Base-by-base conservation (phyloP, 1,140 invertebrate species). In the Drosophila rhopaloa region DNA sequence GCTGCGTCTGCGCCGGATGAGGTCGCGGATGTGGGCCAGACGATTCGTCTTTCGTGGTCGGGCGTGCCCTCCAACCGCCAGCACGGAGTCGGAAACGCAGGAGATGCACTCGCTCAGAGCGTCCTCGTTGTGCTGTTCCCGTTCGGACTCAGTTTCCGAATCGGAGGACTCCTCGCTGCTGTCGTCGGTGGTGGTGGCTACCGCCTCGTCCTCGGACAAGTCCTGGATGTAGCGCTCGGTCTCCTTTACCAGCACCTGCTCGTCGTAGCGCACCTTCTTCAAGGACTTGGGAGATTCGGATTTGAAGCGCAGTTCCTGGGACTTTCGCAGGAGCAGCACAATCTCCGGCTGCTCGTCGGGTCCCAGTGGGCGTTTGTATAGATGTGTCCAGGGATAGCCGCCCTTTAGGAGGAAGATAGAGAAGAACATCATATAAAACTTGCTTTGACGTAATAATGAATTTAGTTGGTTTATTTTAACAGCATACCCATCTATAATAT, bases 361-460 rank as follows among this genome's bases (percentile, higher is more conserved):
- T 62, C 91, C 91, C 16, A 94, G 62, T 1, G 94, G 94, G 24
- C 91, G 91, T 76, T 94, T 94, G 63, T 94, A 92, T 10, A 96
- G 86, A 89, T 95, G 94, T 16, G 95, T 96, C 95, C 95, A 96
- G 60, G 95, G 95, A 83, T 96, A 96, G 43, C 94, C 94, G 66
- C 95, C 95, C 79, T 94, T 37, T 4, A 50, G 16, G 9, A 19
- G n/a, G 16, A 16, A 48, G 13, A 35, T 6, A 11, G 41, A 16
- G 24, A 0, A 37, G 4, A 14, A 19, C 3, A n/a, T 9, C 2
- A n/a, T 10, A 2, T 13, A 6, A 13, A 27, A 47, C 5, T 27
- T 27, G 29, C 29, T 7, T 6, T 6, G 5, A 32, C 6, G 6
- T 8, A 8, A 32, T 32, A 7, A 32, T 6, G 29, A 32, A 32